Conservation (phyloP, 2,113 vertebrate genomes). For the Oenanthe melanoleuca region DNA sequence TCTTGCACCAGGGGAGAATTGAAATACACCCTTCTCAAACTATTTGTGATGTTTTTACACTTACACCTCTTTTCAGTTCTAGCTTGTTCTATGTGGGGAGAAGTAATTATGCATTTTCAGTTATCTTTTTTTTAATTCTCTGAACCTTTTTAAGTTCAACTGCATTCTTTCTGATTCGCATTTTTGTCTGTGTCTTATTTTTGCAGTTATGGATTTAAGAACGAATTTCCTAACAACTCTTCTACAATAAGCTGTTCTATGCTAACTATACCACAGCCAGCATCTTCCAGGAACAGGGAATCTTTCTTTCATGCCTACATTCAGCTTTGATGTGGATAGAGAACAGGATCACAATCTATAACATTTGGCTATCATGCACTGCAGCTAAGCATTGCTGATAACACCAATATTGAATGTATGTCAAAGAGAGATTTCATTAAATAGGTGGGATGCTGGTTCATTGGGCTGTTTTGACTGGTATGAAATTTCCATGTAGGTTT, state of each 20-base stretch:
- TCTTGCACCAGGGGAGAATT: background rate
- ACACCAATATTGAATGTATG: background rate
- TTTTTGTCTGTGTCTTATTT: background rate
- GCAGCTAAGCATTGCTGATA: background rate
- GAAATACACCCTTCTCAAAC: background rate
- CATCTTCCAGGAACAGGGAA: background rate
- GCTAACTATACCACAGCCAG: background rate
- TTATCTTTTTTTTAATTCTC: background rate
- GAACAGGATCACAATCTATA: background rate
- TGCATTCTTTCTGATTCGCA: background rate
- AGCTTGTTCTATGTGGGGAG: background rate
- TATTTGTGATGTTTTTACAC: background rate
- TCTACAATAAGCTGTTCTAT: background rate
- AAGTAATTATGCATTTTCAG: background rate
- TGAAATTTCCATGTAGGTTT: background rate
- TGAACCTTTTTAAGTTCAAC: background rate
- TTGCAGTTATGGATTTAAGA: background rate
- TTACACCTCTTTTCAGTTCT: background rate
- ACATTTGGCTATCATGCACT: background rate
- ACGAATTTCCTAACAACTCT: background rate
- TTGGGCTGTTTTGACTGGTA: background rate
- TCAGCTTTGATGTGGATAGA: background rate
- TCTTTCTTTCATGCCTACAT: background rate
- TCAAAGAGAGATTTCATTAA: background rate
- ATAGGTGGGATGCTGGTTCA: background rate